phyloP scores from a whole-genome alignment of 2,113 vertebrate species.

The Reinhardtius hippoglossoides region DNA sequence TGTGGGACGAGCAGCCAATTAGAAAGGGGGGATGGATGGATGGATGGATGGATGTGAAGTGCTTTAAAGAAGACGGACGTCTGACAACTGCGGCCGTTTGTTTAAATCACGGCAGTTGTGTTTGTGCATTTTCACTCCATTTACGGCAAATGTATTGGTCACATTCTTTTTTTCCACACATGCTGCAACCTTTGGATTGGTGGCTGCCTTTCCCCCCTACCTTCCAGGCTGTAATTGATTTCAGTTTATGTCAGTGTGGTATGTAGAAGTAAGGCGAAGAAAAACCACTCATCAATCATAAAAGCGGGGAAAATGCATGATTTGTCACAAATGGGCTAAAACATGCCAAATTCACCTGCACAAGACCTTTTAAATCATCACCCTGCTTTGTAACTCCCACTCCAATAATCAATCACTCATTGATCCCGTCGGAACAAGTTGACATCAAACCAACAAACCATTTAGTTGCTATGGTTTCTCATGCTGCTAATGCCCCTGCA shows the following conservation, averaged over 20 bases:
- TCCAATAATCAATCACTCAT: slow-evolving; percentile 36
- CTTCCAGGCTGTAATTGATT: slow-evolving; percentile 5
- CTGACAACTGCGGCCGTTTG: slow-evolving; percentile 32
- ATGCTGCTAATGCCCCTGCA: background rate
- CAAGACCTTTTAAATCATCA: slow-evolving; percentile 35
- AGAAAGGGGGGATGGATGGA: background rate
- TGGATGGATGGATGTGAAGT: slow-evolving; percentile 9
- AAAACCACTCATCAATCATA: slow-evolving; percentile 17
- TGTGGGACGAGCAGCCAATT: slow-evolving; percentile 25
- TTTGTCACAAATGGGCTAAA: slow-evolving; percentile 42
- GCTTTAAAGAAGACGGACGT: slow-evolving; percentile 17
- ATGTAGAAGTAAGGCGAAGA: background rate
- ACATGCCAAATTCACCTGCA: slow-evolving; percentile 23
- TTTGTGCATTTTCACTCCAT: slow-evolving; percentile 16
- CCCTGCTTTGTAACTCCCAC: slow-evolving; percentile 9
- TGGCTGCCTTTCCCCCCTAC: background rate
- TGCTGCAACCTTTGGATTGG: background rate
- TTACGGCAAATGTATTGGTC: background rate
- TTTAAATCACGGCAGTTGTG: slow-evolving; percentile 5
- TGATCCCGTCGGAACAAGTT: background rate
- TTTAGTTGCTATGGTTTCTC: background rate
- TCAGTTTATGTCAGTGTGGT: background rate
- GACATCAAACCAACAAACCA: slow-evolving; percentile 26
- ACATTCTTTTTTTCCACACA: background rate
- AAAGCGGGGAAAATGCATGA: slow-evolving; percentile 26